Evolutionary conservation across 2,888 invertebrate species (phyloP).

Genomic region (Pollenia amentaria): DNA sequence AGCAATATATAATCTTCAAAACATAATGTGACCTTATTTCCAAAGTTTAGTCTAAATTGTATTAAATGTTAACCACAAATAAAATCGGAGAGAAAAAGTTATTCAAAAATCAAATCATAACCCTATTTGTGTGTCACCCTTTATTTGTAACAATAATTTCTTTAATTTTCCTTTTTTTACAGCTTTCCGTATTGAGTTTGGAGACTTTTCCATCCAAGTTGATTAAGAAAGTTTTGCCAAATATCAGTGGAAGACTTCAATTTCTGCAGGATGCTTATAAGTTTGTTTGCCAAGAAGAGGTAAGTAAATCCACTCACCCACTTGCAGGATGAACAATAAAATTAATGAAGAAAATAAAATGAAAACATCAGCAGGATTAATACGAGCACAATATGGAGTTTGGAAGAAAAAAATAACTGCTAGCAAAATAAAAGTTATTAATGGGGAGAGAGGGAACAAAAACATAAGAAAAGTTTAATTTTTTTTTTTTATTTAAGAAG

Average conservation of each 20-base stretch:
- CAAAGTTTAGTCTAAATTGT: no score
- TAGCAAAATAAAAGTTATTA: slow-evolving; percentile 28
- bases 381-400: slow-evolving; percentile 11
- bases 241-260: slow-evolving; percentile 79
- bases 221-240: slow-evolving; percentile 82
- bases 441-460: not conserved
- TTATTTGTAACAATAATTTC: slow-evolving; percentile 36
- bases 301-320: slow-evolving; percentile 76
- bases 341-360: slow-evolving; percentile 42
- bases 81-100: no score
- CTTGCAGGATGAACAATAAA: slow-evolving; percentile 36
- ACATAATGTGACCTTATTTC: no score
- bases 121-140: no score
- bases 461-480: slow-evolving; percentile 15
- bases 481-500: not conserved
- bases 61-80: no score
- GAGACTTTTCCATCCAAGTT: slow-evolving; percentile 83
- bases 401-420: not conserved
- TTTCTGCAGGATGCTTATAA: slow-evolving; percentile 80
- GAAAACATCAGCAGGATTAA: slow-evolving; percentile 50
- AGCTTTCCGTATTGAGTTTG: slow-evolving; percentile 81
- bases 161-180: slow-evolving; percentile 61
- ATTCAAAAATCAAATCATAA: no score
- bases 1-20: no score
- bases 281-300: slow-evolving; percentile 83